A percentile compares a stretch with the other conserved stretches of the same genome.
These are phyloP conservation scores for Anastrepha ludens DNA, from an alignment of 1,140 invertebrate species.

Conservation along the genomic window DNA sequence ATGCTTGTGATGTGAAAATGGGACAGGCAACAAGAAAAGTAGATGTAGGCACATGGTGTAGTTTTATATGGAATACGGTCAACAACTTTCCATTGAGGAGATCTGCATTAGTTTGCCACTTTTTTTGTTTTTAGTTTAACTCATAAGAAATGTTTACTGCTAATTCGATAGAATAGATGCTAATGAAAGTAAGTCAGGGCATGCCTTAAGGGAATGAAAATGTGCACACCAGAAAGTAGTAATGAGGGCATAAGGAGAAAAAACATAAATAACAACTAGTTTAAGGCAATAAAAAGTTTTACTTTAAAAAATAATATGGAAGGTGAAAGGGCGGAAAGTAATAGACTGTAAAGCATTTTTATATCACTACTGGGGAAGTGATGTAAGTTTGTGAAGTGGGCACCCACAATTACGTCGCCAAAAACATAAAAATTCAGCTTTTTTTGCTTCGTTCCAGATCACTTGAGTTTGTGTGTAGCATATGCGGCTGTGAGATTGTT, in stretches of 20 bases:
- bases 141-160: constrained; percentile 6
- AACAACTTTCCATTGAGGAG: neutral
- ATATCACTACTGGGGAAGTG: no score
- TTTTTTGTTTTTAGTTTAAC: neutral
- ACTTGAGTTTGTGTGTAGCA: no score
- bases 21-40: constrained; percentile 29
- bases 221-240: neutral
- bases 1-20: neutral
- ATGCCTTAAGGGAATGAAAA: constrained; percentile 6
- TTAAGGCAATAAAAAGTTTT: no score
- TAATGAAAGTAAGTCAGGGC: constrained; percentile 27
- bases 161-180: neutral
- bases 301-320: no score
- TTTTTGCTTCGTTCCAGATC: no score
- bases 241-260: neutral
- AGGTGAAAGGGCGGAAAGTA: no score
- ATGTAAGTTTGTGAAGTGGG: no score
- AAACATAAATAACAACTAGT: no score
- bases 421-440: no score
- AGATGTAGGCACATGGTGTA: neutral
- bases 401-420: no score
- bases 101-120: neutral
- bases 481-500: no score
- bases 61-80: constrained; percentile 18
- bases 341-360: no score